Conservation (phyloP, 2,888 invertebrate genomes). For the Patella caerulea region DNA sequence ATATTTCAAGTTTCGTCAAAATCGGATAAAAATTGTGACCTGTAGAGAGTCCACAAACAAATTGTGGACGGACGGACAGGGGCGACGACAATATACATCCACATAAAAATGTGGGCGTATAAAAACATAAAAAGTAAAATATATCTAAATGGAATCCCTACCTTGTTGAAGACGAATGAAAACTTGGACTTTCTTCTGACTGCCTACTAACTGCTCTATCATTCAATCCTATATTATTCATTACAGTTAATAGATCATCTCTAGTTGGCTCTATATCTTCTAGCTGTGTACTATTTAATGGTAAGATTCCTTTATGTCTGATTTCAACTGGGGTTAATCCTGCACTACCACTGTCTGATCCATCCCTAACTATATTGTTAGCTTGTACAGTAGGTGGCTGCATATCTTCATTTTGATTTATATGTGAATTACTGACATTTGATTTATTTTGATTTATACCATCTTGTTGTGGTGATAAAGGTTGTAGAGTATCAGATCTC, state of each 20-base stretch:
- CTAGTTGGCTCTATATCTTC: constrained; percentile 42
- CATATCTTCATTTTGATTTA: background rate
- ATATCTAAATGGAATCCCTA: constrained; percentile 17
- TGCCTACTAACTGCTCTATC: constrained; percentile 62
- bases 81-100: too few relatives aligned
- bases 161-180: constrained; percentile 58
- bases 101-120: too few relatives aligned
- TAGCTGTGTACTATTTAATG: constrained; percentile 53
- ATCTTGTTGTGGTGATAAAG: constrained; percentile 18
- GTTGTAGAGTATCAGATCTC: constrained; percentile 49
- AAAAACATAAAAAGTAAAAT: too few relatives aligned
- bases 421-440: background rate
- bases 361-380: background rate
- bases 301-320: constrained; percentile 47
- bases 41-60: too few relatives aligned
- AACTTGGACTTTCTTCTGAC: constrained; percentile 65
- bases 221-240: constrained; percentile 50
- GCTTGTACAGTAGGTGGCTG: background rate
- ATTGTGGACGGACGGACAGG: too few relatives aligned
- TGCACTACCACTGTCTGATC: constrained; percentile 14
- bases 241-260: constrained; percentile 52
- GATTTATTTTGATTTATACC: background rate
- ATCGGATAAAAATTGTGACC: too few relatives aligned
- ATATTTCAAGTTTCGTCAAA: too few relatives aligned
- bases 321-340: constrained; percentile 51